phyloP scores from a whole-genome alignment of 2,888 invertebrate genomes.

The Fragum whitleyi region DNA sequence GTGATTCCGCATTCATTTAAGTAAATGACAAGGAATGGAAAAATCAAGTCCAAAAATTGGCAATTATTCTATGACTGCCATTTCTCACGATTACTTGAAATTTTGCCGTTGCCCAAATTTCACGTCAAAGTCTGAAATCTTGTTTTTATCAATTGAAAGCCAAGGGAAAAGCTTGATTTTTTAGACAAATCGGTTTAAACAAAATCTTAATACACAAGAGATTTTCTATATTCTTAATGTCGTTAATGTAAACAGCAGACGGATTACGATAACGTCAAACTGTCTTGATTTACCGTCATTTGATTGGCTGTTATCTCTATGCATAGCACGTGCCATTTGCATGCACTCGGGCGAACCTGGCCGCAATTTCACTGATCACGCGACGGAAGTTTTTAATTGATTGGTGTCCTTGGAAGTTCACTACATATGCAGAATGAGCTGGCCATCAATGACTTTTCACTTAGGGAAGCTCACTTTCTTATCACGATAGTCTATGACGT shows the following conservation, averaged over 20 bases:
- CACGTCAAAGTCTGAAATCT: too few species aligned
- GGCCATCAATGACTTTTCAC: background rate
- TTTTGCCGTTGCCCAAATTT: too few species aligned
- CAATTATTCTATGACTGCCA: too few species aligned
- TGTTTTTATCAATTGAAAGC: too few species aligned
- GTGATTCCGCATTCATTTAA: too few species aligned
- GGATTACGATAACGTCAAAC: background rate
- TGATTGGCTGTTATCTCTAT: conserved; percentile 22
- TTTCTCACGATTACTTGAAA: too few species aligned
- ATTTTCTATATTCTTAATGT: background rate
- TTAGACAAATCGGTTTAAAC: too few species aligned
- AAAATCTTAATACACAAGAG: too few species aligned
- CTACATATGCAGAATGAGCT: background rate
- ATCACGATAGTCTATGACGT: conserved; percentile 1
- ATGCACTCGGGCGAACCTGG: background rate
- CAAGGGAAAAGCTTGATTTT: too few species aligned
- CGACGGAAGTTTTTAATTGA: conserved; percentile 13
- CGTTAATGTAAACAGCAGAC: conserved; percentile 14
- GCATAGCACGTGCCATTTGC: conserved; percentile 16
- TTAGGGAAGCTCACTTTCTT: background rate
- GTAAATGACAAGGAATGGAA: too few species aligned
- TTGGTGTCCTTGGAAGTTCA: background rate
- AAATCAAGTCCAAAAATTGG: too few species aligned
- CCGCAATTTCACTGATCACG: conserved; percentile 18
- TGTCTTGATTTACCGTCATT: background rate